Conservation (phyloP, 1,140 invertebrate species). For the Neotoxoptera formosana region DNA sequence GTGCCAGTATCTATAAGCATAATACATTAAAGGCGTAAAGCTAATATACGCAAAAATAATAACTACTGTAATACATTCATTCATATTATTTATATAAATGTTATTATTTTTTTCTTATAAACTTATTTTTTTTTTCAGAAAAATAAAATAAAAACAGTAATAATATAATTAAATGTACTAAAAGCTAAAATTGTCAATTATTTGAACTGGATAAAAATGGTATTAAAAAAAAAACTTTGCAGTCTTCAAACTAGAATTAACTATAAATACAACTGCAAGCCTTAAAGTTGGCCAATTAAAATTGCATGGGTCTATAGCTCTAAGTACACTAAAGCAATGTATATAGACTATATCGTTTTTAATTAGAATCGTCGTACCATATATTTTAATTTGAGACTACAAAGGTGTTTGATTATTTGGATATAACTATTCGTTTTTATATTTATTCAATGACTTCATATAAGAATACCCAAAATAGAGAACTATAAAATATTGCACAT, state of each 20-base stretch:
- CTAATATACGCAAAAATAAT: neutral
- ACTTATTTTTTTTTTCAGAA: neutral
- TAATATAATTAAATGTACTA: neutral
- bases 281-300: constrained; percentile 17
- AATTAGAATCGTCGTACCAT: neutral
- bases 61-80: neutral
- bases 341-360: neutral
- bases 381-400: neutral
- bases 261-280: neutral
- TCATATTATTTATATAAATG: neutral
- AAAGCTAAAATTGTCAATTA: neutral
- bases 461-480: neutral
- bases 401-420: neutral
- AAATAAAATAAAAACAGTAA: neutral
- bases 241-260: neutral
- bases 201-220: neutral
- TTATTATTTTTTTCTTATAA: neutral
- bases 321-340: neutral
- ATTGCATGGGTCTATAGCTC: neutral
- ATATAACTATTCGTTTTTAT: neutral
- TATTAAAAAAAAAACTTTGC: neutral
- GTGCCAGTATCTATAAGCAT: neutral
- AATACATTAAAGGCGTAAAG: neutral
- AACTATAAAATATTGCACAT: neutral
- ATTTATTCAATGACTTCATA: neutral